Base-by-base conservation (phyloP, 2,888 invertebrate species). In the Thecocarcelia acutangulata region DNA sequence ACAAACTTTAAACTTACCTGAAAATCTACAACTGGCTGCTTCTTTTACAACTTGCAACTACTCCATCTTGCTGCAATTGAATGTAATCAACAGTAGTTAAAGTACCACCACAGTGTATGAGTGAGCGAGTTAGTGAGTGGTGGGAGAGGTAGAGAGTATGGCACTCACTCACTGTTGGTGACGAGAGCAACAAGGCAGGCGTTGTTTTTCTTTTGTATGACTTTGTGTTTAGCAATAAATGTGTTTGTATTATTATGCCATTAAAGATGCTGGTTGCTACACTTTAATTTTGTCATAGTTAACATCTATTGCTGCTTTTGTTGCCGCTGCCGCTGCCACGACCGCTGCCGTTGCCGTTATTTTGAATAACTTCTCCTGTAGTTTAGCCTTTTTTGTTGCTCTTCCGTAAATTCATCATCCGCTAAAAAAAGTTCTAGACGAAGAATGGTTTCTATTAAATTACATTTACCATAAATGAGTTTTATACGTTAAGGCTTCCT, bases 391-490 rank as follows among this genome's bases (percentile, higher is more conserved):
- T n/a, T 19, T n/a, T n/a, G n/a, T 48, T 40, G 1, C 40, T 11
- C 9, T 8, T 40, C 12, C 42, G 4, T 4, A 44, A 50, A 44
- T 69, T 19, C 46, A 66, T 77, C 69, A 77, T 59, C 72, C 40
- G 54, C 19, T 42, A 33, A 24, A 58, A 48, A 78, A 66, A 72
- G n/a, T 66, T 50, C 33, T 44, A 44, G 61, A 58, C 15, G 70
- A 68, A 80, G 66, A 61, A 76, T 19, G 54, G 76, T 77, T 78
- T 82, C 78, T 75, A 82, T 82, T 82, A 82, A 82, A 82, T 82
- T 82, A 75, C 74, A 82, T 82, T 82, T 82, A 82, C 69, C 82
- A 78, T 82, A 82, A 82, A 82, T 80, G 83, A 76, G 76, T 73
- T 73, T 80, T 69, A 69, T 24, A 17, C 46, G 61, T 69, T 48